Percentiles rank a stretch among this genome's conserved stretches.
Evolutionary conservation across 2,888 invertebrate genomes (phyloP).

Genomic region (Chirona hameri): DNA sequence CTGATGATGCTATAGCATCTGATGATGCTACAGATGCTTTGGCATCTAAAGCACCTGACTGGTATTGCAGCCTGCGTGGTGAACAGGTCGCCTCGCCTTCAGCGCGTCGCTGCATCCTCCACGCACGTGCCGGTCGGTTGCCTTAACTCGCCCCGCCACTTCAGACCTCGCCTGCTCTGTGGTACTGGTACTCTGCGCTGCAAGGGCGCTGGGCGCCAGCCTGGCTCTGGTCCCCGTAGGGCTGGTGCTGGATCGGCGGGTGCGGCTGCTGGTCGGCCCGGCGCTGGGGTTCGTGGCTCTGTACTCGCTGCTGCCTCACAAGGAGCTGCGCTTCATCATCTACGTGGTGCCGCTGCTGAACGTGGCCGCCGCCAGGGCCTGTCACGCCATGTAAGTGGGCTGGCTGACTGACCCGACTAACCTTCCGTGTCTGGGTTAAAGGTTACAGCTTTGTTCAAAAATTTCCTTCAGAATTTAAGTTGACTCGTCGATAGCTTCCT

Average conservation of each 20-base stretch:
- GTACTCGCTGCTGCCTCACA: constrained; percentile 96
- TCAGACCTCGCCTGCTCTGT: constrained; percentile 87
- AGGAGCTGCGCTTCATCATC: constrained; percentile 82
- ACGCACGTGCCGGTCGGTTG: not conserved
- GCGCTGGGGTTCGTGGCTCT: constrained; percentile 74
- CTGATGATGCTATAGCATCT: no score
- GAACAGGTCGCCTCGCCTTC: no score
- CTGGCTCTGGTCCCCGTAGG: constrained; percentile 75
- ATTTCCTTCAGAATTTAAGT: no score
- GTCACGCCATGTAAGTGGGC: constrained; percentile 79
- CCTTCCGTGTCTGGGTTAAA: no score
- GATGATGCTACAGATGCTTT: no score
- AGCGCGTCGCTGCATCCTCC: no score
- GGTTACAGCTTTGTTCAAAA: no score
- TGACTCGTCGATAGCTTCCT: no score
- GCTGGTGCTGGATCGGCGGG: constrained; percentile 65
- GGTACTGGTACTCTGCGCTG: constrained; percentile 98
- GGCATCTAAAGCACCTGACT: no score
- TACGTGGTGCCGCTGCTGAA: constrained; percentile 95
- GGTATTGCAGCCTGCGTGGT: no score
- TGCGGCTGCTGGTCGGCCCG: constrained; percentile 64
- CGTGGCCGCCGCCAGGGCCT: constrained; percentile 79
- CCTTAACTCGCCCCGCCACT: not conserved
- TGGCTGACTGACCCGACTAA: not conserved
- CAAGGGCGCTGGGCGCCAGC: constrained; percentile 81